Evolutionary conservation across 2,797 vertebrate genomes (phyloP), one percentile per base, ranked within the genome.

Genomic region (Megalops cyprinoides): DNA sequence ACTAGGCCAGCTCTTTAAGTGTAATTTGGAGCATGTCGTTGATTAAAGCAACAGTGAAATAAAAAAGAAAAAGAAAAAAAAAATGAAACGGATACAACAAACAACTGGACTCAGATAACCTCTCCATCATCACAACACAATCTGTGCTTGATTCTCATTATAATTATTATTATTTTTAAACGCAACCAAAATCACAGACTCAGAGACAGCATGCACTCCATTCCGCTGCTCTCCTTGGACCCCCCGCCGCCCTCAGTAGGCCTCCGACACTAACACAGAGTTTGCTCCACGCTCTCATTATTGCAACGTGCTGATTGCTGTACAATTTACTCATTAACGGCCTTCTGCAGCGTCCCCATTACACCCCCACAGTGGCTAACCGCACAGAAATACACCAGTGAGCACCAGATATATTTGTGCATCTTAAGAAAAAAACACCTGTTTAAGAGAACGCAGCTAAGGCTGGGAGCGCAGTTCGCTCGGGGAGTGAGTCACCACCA

Each of bases 401-500:
- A 28, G 28, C 34, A 9, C 62, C n/a, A 15, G 31, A 65, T 28
- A 34, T 12, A 4, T 37, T 37, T 60, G 56, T 37, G 12, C 31
- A 1, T 20, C 37, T 65, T 37, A 65, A 34, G 65, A 4, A 65
- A 31, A 34, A 65, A 65, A 65, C 62, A 65, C 14, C 62, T 23
- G 15, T 37, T 31, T 37, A 4, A 14, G 34, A 37, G 2, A n/a
- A 65, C 2, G 37, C 62, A 37, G 37, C 62, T 31, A 31, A 18
- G 31, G 14, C 31, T n/a, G n/a, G n/a, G n/a, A n/a, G n/a, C n/a
- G n/a, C n/a, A n/a, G n/a, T n/a, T n/a, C n/a, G n/a, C n/a, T n/a
- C 76, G 51, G 44, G 34, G n/a, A 12, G 78, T 78, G 67, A 77
- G 62, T 77, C 74, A 71, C 78, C 42, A 58, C 5, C 74, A 51